These are phyloP conservation scores for Margarornis squamiger DNA, from an alignment of 2,797 vertebrate genomes.

Conservation along the genomic window DNA sequence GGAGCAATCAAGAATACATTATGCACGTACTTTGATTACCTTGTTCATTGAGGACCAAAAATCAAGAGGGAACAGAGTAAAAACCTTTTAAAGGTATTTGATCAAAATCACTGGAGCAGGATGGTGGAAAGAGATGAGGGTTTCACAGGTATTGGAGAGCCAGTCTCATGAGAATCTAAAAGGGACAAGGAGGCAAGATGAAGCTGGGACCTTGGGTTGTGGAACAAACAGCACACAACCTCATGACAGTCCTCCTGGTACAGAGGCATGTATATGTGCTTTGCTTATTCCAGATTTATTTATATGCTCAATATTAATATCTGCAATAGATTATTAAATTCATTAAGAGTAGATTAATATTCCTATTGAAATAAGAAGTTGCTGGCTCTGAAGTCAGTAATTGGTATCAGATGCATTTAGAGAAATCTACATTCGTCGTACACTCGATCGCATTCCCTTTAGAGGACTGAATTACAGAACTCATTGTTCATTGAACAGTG, in stretches of 20 bases:
- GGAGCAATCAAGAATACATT: background rate
- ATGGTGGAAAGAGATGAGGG: background rate
- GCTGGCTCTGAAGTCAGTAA: background rate
- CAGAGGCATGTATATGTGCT: background rate
- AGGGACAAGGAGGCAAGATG: background rate
- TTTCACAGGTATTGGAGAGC: background rate
- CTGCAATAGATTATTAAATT: background rate
- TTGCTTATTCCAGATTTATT: background rate
- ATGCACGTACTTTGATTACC: background rate
- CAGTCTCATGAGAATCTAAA: background rate
- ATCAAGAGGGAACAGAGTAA: background rate
- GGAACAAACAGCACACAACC: background rate
- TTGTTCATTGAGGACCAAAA: background rate
- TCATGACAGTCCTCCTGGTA: background rate
- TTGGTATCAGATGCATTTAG: background rate
- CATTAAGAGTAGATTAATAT: background rate
- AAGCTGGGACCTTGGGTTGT: background rate
- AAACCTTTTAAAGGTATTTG: background rate
- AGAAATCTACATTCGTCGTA: background rate
- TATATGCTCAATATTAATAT: background rate
- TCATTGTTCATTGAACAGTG: background rate
- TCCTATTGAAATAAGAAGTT: background rate
- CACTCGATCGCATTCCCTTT: background rate
- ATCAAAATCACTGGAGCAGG: background rate
- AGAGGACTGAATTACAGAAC: background rate